Evolutionary conservation across 1,140 invertebrate species (phyloP), one percentile per base, ranked within the genome.

Genomic region (Papilio machaon): DNA sequence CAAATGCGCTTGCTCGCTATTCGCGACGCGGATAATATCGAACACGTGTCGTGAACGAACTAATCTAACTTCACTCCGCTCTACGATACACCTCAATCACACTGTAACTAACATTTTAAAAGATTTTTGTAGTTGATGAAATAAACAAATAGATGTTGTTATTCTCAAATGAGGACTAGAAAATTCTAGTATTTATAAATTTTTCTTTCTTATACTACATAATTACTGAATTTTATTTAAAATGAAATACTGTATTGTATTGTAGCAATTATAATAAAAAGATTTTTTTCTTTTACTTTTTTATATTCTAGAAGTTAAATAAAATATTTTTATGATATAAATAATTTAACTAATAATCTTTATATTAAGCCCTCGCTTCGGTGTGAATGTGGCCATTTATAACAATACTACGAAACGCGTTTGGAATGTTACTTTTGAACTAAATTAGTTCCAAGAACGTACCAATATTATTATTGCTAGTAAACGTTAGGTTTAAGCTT

Each of bases 21-120:
- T n/a, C 10, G 2, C 58, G 58, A 6, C 7, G 75, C 75, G 60
- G 75, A 35, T 78, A 60, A 58, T 60, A 78, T 78, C 35, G 75
- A 78, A 58, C 30, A 60, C 75, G 75, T 78, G 75, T 60, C 30
- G 30, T n/a, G 75, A 60, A 35, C 35, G 35, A 78, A 60, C 75
- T 35, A 78, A 78, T 78, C 52, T 60, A 78, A 78, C 75, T 78
- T 78, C 15, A 58, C 49, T 60, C 52, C 35, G 23, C 23, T 17
- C 52, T 58, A 15, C 23, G 15, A 75, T 9, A 52, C 7, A 15
- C 52, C 52, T 19, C 75, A 60, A 43, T 78, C 52, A 78, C 75
- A 78, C 52, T 17, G 52, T 60, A 76, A 30, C n/a, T 30, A 35
- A 3, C n/a, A 70, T 70, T 70, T 11, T 64, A 6, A 64, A 64